phyloP scores from a whole-genome alignment of 2,797 vertebrate genomes.

The Discoglossus pictus region DNA sequence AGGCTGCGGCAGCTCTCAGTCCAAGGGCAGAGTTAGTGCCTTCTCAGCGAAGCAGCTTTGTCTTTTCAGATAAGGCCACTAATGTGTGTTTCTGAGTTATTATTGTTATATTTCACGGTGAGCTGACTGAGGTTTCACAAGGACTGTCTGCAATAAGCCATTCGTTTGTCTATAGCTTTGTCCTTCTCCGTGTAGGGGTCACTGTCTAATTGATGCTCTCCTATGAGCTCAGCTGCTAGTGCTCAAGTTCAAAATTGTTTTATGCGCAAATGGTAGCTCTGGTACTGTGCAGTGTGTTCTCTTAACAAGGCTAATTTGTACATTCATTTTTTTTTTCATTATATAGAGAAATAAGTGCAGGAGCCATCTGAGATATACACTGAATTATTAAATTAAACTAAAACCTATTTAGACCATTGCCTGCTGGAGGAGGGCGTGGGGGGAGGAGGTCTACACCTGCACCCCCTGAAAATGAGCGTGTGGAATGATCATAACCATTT shows the following conservation, averaged over 20 bases:
- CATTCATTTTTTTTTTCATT: slow-evolving; percentile 15
- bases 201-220: slow-evolving; percentile 43
- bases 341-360: slow-evolving; percentile 16
- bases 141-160: slow-evolving; percentile 47
- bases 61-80: slow-evolving; percentile 49
- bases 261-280: not conserved
- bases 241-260: slow-evolving; percentile 33
- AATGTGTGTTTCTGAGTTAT: slow-evolving; percentile 48
- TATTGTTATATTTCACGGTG: slow-evolving; percentile 51
- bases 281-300: not conserved
- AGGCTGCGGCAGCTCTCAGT: slow-evolving; percentile 23
- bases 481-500: slow-evolving; percentile 27
- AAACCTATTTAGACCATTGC: not conserved
- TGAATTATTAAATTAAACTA: slow-evolving; percentile 16
- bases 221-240: slow-evolving; percentile 32
- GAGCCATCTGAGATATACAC: slow-evolving; percentile 8
- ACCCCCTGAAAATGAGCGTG: slow-evolving; percentile 5
- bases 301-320: slow-evolving; percentile 2
- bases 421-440: not conserved
- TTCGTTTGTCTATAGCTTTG: slow-evolving; percentile 46
- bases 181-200: slow-evolving; percentile 44
- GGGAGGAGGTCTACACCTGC: slow-evolving; percentile 14
- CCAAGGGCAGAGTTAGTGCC: slow-evolving; percentile 50
- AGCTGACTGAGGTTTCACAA: slow-evolving; percentile 45
- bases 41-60: slow-evolving; percentile 38